phyloP scores from a whole-genome alignment of 2,797 vertebrate genomes.

The Sparidentex hasta region DNA sequence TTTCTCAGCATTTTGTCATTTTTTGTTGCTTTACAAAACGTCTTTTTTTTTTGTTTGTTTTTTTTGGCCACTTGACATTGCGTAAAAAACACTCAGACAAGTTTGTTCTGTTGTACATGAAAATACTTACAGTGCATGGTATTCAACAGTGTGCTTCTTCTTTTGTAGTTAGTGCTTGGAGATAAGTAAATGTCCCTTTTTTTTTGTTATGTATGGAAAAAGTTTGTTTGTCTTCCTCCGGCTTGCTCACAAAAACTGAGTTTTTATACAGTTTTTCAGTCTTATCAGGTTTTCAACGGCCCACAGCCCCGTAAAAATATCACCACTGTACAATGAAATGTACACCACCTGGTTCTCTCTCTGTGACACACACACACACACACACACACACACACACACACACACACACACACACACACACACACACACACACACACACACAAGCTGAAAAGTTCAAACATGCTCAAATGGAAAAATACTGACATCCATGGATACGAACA shows the following conservation, averaged over 20 bases:
- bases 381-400: constrained; percentile 29
- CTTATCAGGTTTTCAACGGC: constrained; percentile 10
- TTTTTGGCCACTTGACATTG: constrained; percentile 84
- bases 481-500: constrained; percentile 15
- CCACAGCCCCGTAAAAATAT: constrained; percentile 32
- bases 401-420: constrained; percentile 32
- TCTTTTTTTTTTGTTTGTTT: constrained; percentile 16
- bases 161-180: constrained; percentile 51
- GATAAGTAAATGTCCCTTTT: constrained; percentile 36
- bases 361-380: constrained; percentile 20
- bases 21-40: constrained; percentile 77
- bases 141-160: constrained; percentile 79
- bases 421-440: constrained; percentile 28
- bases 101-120: constrained; percentile 81
- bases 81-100: constrained; percentile 78
- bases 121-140: constrained; percentile 80
- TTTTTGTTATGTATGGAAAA: constrained; percentile 32
- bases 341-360: constrained; percentile 43
- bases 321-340: constrained; percentile 70
- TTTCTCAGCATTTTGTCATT: constrained; percentile 61
- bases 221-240: neutral
- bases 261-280: constrained; percentile 30
- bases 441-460: neutral
- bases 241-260: constrained; percentile 9
- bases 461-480: constrained; percentile 6